Evolutionary conservation across 2,888 invertebrate species (phyloP), one percentile per base, ranked within the genome.

Genomic region (Eupithecia inturbata): DNA sequence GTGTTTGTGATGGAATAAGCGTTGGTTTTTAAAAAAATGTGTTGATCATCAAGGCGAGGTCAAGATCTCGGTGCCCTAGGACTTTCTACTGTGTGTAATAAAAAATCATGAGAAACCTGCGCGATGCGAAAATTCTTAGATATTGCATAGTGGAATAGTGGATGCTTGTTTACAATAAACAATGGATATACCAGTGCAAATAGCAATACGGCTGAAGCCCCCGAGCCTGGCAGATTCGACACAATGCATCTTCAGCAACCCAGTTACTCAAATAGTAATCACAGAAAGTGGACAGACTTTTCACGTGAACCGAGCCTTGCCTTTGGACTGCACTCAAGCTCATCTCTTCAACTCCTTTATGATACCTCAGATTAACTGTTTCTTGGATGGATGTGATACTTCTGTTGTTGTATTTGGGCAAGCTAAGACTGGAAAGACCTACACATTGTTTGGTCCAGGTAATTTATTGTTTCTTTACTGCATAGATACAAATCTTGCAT

Each of bases 171-270:
- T 14, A 26, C 26, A 26, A 26, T 70, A 67, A 70, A 88, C 78
- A 81, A 97, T 97, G 96, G 96, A 96, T 93, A 95, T 96, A 79
- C 96, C 96, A 77, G 95, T 97, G 77, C 96, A 96, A 95, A 96
- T 96, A 77, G 96, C 96, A 31, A 96, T 96, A 72, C 94, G 96
- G 78, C 91, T 97, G 73, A 96, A 95, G 84, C 96, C 96, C 60
- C 92, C 95, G n/a, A 94, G 94, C 79, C 89, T 95, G 77, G 93
- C 91, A 62, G 95, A 95, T 78, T 95, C 95, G 41, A 89, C 95
- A 74, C 91, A 95, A 82, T 95, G 95, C 83, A 95, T 96, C 83
- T 95, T 95, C 84, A 93, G 95, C 78, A 95, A 96, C 84, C 94
- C 95, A 71, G 93, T 95, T 63, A 95, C 95, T 53, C 95, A 95